Evolutionary conservation across 1,140 invertebrate species (phyloP).

Genomic region (Drosophila burlai): DNA sequence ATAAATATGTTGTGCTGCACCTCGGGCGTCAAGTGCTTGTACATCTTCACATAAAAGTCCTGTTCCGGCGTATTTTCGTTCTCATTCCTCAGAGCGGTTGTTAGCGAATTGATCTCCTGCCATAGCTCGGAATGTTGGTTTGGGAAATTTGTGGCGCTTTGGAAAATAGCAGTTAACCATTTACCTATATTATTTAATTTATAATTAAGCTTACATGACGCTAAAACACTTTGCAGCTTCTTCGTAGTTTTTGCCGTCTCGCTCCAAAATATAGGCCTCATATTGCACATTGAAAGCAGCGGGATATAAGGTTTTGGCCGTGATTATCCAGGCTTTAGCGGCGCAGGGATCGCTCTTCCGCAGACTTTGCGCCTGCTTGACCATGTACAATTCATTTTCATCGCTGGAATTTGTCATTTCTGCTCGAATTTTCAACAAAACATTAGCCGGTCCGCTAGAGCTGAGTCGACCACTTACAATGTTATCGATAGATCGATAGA

Average conservation of each 20-base stretch:
- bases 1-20: conserved; percentile 91
- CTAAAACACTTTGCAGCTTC: conserved; percentile 94
- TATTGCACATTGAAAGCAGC: conserved; percentile 94
- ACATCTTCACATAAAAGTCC: conserved; percentile 88
- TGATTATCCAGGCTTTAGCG: conserved; percentile 96
- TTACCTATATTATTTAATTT: background rate
- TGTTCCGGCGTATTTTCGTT: conserved; percentile 77
- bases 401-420: conserved; percentile 43
- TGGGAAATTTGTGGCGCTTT: conserved; percentile 85
- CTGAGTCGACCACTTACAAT: background rate
- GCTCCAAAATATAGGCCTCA: conserved; percentile 93
- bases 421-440: background rate
- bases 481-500: background rate
- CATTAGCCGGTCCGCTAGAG: conserved; percentile 11
- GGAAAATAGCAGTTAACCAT: background rate
- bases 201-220: conserved; percentile 84
- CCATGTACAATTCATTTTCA: conserved; percentile 67
- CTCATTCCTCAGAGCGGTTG: conserved; percentile 89
- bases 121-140: conserved; percentile 88
- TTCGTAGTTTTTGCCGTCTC: conserved; percentile 91
- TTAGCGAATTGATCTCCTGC: conserved; percentile 92
- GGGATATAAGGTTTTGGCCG: conserved; percentile 94
- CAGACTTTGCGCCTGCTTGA: conserved; percentile 62
- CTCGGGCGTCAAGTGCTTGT: conserved; percentile 89
- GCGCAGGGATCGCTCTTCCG: conserved; percentile 88